These are phyloP conservation scores for Acronicta aceris DNA, from an alignment of 2,888 invertebrate genomes.

Conservation along the genomic window DNA sequence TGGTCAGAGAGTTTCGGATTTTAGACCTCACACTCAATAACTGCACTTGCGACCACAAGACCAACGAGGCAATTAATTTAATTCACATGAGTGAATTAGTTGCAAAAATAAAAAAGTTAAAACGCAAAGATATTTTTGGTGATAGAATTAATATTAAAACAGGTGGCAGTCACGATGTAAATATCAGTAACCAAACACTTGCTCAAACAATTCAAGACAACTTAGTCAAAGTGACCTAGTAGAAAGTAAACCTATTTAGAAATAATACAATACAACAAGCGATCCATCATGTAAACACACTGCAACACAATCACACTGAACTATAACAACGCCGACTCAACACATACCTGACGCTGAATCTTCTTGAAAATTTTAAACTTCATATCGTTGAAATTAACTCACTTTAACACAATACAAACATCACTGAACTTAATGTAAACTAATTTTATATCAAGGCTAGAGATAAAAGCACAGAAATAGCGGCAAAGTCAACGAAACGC, in stretches of 20 bases:
- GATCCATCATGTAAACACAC: slow-evolving; percentile 40
- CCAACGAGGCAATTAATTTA: too few species aligned
- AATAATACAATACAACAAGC: slow-evolving; percentile 29
- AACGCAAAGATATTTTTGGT: neutral
- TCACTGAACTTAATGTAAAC: slow-evolving; percentile 62
- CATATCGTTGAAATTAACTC: slow-evolving; percentile 63
- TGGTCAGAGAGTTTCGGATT: too few species aligned
- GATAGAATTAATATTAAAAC: neutral
- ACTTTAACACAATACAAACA: slow-evolving; percentile 62
- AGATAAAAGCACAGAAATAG: slow-evolving; percentile 62
- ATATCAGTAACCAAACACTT: slow-evolving; percentile 25
- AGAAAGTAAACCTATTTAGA: slow-evolving; percentile 31
- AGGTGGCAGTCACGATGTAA: neutral
- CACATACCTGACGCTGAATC: slow-evolving; percentile 75
- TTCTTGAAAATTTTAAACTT: slow-evolving; percentile 86
- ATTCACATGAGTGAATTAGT: neutral
- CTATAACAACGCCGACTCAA: slow-evolving; percentile 60
- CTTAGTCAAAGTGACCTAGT: slow-evolving; percentile 20
- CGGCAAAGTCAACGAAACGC: slow-evolving; percentile 54
- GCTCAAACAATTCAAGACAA: slow-evolving; percentile 33
- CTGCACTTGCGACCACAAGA: too few species aligned
- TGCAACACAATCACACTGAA: slow-evolving; percentile 31
- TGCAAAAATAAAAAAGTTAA: neutral
- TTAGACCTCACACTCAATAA: too few species aligned
- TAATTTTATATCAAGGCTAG: slow-evolving; percentile 65